Evolutionary conservation across 2,113 vertebrate species (phyloP).

Genomic region (Brachyistius frenatus): DNA sequence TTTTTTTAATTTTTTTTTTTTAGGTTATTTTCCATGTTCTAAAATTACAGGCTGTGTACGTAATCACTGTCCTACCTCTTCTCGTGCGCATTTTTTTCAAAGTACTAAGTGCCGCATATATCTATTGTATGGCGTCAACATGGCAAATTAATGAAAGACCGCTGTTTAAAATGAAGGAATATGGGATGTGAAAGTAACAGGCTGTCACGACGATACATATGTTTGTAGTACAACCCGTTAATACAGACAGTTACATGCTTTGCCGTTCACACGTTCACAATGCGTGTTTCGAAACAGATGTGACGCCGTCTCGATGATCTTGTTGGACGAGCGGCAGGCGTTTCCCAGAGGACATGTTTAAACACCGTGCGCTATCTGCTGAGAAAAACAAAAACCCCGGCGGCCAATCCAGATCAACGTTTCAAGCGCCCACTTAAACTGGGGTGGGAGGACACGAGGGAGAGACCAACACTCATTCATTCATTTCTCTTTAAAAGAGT

Average conservation of each 20-base stretch:
- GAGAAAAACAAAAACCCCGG: not conserved
- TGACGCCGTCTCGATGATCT: not conserved
- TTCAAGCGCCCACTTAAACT: not conserved
- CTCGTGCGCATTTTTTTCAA: not conserved
- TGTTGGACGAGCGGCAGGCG: not conserved
- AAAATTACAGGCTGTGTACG: conserved; percentile 8
- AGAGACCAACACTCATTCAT: not conserved
- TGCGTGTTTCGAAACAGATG: not conserved
- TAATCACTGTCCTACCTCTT: not conserved
- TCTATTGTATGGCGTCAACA: too few relatives aligned
- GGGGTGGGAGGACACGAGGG: not conserved
- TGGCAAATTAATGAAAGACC: too few relatives aligned
- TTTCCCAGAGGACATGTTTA: conserved; percentile 26
- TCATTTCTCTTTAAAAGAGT: not conserved
- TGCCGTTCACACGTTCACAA: too few relatives aligned
- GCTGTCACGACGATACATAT: too few relatives aligned
- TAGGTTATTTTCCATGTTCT: not conserved
- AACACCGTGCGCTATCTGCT: not conserved
- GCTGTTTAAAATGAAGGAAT: too few relatives aligned
- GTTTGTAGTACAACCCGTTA: too few relatives aligned
- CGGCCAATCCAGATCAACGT: conserved; percentile 27
- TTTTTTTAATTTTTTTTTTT: not conserved
- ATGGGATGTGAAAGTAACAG: too few relatives aligned
- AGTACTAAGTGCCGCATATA: not conserved
- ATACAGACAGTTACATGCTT: too few relatives aligned